Evolutionary conservation across 2,113 vertebrate genomes (phyloP).

Genomic region (Python bivittatus): DNA sequence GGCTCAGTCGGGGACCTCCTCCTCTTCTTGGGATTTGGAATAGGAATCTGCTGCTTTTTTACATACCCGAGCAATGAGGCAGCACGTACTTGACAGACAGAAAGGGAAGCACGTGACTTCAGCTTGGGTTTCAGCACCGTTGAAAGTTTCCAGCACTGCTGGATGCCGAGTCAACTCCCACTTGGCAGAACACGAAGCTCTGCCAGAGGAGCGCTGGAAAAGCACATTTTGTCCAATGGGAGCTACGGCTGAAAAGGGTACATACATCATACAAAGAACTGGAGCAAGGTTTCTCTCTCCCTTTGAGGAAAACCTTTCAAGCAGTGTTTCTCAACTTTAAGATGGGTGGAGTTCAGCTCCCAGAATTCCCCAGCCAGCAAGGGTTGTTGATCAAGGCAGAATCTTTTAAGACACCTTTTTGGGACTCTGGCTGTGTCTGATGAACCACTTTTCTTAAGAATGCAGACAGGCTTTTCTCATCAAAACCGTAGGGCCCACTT

Average conservation of each 20-base stretch:
- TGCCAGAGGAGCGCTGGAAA: constrained; percentile 64
- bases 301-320: neutral
- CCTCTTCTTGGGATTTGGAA: neutral
- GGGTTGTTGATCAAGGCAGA: neutral
- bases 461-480: neutral
- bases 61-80: constrained; percentile 46
- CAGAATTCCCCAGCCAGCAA: neutral
- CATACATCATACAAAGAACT: constrained; percentile 42
- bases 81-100: constrained; percentile 57
- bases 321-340: too few relatives aligned
- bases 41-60: constrained; percentile 38
- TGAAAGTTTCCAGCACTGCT: constrained; percentile 71
- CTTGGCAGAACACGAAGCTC: constrained; percentile 75
- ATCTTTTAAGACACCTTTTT: neutral
- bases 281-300: constrained; percentile 2
- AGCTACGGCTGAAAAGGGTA: constrained; percentile 47
- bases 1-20: neutral
- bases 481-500: too few relatives aligned
- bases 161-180: constrained; percentile 67
- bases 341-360: too few relatives aligned
- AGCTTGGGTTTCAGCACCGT: constrained; percentile 69
- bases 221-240: constrained; percentile 67
- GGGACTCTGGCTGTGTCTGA: neutral
- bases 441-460: neutral
- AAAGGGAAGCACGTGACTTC: constrained; percentile 72